Evolutionary conservation across 2,888 invertebrate genomes (phyloP).

Genomic region (Cordylochernes scorpioides): DNA sequence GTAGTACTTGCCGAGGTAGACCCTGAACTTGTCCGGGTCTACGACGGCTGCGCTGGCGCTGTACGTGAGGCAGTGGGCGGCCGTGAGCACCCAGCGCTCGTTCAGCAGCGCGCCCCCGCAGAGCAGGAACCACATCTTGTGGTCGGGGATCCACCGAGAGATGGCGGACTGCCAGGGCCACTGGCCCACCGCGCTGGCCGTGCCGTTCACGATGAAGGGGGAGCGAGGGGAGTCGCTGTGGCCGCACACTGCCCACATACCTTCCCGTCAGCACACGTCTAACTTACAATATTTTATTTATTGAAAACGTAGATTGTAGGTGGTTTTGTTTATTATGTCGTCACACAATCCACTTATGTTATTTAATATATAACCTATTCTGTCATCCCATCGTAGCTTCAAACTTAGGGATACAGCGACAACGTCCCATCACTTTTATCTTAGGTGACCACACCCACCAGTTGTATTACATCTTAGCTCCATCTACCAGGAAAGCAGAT

Average conservation of each 20-base stretch:
- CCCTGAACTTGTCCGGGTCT: slow-evolving; percentile 8
- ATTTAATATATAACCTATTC: too few relatives aligned
- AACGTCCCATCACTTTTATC: too few relatives aligned
- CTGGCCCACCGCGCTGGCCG: slow-evolving; percentile 13
- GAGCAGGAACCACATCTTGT: slow-evolving; percentile 9
- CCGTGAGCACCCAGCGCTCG: slow-evolving; percentile 14
- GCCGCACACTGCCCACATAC: slow-evolving; percentile 15
- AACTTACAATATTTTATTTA: too few relatives aligned
- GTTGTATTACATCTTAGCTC: too few relatives aligned
- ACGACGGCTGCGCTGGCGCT: slow-evolving; percentile 4
- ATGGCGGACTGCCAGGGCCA: slow-evolving; percentile 16
- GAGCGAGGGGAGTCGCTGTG: slow-evolving; percentile 12
- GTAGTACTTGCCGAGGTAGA: slow-evolving; percentile 15
- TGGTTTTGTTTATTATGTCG: too few relatives aligned
- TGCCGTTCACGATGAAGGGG: slow-evolving; percentile 14
- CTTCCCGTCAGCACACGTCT: too few relatives aligned
- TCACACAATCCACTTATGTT: too few relatives aligned
- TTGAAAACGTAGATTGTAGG: too few relatives aligned
- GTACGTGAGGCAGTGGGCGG: slow-evolving; percentile 15
- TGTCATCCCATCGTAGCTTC: too few relatives aligned
- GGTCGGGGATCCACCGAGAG: slow-evolving; percentile 7
- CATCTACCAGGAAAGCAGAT: too few relatives aligned
- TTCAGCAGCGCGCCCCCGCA: slow-evolving; percentile 13
- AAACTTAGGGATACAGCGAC: too few relatives aligned
- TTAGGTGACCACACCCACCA: too few relatives aligned